These are phyloP conservation scores for Passerina amoena DNA, from an alignment of 2,113 vertebrate species.

Conservation along the genomic window DNA sequence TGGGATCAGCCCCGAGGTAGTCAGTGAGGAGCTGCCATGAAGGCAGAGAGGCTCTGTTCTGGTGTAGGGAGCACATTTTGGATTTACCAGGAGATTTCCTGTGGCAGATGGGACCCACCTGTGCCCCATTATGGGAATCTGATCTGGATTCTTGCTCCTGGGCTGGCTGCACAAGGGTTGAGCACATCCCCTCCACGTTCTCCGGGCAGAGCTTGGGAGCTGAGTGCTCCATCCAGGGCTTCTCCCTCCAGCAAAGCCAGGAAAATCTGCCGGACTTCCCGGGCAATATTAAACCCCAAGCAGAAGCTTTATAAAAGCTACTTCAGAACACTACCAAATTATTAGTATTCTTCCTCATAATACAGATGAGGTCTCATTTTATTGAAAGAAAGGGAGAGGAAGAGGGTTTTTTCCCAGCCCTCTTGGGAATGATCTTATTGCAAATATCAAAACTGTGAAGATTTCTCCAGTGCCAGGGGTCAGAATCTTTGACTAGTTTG, in stretches of 20 bases:
- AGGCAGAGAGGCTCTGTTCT: not conserved
- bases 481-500: conserved; percentile 76
- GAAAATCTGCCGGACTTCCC: conserved; percentile 59
- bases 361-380: conserved; percentile 73
- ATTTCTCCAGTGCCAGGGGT: conserved; percentile 72
- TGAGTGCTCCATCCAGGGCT: not conserved
- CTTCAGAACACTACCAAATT: conserved; percentile 72
- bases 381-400: conserved; percentile 60
- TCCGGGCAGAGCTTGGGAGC: not conserved
- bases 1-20: not conserved
- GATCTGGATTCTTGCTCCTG: not conserved
- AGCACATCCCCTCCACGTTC: not conserved
- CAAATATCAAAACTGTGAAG: conserved; percentile 72
- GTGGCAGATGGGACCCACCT: not conserved
- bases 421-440: conserved; percentile 77
- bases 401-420: conserved; percentile 13
- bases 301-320: conserved; percentile 70
- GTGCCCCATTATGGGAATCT: not conserved
- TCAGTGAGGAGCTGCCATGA: not conserved
- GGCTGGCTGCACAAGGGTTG: not conserved
- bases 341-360: conserved; percentile 76
- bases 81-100: not conserved
- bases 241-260: conserved; percentile 47
- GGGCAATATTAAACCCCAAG: conserved; percentile 67
- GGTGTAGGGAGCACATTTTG: not conserved